A percentile compares a stretch with the other conserved stretches of the same genome.
These are phyloP conservation scores for Columbina picui DNA, from an alignment of 2,113 vertebrate genomes.

Conservation along the genomic window DNA sequence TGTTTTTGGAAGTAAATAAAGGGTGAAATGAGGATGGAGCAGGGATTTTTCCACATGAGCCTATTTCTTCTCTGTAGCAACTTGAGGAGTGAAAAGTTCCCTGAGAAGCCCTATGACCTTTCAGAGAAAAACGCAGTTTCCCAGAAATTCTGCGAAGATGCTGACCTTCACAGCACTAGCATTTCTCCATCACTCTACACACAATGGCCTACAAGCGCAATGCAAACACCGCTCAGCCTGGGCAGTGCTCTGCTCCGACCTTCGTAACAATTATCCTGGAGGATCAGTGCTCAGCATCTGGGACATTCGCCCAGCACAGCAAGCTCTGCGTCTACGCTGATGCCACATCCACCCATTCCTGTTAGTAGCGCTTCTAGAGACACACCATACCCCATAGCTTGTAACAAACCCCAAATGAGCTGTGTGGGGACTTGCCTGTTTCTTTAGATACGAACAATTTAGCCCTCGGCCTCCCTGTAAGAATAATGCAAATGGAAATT, in stretches of 20 bases:
- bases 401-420: neutral
- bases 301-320: neutral
- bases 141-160: neutral
- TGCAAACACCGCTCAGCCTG: neutral
- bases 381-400: neutral
- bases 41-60: neutral
- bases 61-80: neutral
- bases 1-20: neutral
- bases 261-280: neutral
- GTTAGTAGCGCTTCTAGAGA: neutral
- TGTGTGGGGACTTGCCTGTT: accelerated
- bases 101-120: constrained; percentile 1
- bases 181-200: constrained; percentile 8
- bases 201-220: neutral
- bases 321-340: neutral
- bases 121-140: neutral
- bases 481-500: neutral
- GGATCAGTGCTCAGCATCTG: neutral
- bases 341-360: neutral
- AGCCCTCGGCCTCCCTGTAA: neutral
- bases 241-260: neutral
- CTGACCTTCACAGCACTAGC: neutral
- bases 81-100: neutral
- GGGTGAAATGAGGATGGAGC: neutral
- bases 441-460: neutral